These are phyloP conservation scores for Ophioninae sp. DNA, from an alignment of 2,888 invertebrate genomes.

Conservation along the genomic window DNA sequence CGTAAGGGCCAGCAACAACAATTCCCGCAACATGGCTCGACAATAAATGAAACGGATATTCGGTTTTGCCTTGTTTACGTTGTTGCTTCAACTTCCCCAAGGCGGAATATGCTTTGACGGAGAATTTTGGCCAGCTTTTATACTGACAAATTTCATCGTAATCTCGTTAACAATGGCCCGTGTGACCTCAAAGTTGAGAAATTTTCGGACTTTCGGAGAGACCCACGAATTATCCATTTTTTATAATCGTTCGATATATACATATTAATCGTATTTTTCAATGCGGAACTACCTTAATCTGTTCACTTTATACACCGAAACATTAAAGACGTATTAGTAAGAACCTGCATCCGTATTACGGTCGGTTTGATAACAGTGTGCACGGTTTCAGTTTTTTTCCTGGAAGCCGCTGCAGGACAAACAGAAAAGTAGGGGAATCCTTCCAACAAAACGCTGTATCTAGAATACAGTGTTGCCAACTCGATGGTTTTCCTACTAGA, in stretches of 20 bases:
- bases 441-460: too few relatives aligned
- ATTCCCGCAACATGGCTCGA: conserved; percentile 69
- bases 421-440: too few relatives aligned
- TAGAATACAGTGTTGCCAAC: too few relatives aligned
- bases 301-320: not conserved
- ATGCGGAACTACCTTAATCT: not conserved
- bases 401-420: too few relatives aligned
- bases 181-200: conserved; percentile 54
- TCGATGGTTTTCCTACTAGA: too few relatives aligned
- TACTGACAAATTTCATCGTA: conserved; percentile 67
- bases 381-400: too few relatives aligned
- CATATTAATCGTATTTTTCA: conserved; percentile 2
- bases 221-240: not conserved
- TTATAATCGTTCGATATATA: not conserved
- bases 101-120: conserved; percentile 63
- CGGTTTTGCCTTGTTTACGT: conserved; percentile 44
- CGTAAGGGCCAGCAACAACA: conserved; percentile 71
- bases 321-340: not conserved
- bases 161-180: conserved; percentile 68
- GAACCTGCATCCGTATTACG: not conserved
- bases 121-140: conserved; percentile 67
- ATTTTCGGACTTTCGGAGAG: not conserved
- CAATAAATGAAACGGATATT: not conserved
- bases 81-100: conserved; percentile 61
- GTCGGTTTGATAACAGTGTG: too few relatives aligned